These are phyloP conservation scores for Chanos chanos DNA, from an alignment of 2,797 vertebrate species.

Conservation along the genomic window DNA sequence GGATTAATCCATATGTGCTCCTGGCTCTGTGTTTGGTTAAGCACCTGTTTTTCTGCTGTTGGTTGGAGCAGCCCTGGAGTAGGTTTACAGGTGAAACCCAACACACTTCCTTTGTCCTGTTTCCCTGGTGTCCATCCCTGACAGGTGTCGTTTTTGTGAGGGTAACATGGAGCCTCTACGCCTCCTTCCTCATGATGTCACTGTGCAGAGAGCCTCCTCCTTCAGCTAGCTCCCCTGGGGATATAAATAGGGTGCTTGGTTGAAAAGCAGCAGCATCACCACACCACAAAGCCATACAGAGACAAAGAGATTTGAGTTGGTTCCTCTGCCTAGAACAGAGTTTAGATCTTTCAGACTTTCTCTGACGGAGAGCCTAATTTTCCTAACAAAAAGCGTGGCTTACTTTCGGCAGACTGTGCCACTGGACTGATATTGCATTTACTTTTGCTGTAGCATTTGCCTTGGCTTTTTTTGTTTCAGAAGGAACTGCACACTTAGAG, in stretches of 20 bases:
- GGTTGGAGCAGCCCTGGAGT: constrained; percentile 1
- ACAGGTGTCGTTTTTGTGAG: constrained; percentile 41
- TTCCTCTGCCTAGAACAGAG: no score
- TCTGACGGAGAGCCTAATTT: no score
- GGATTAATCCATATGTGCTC: no score
- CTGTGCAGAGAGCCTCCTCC: constrained; percentile 54
- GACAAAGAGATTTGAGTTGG: constrained; percentile 9
- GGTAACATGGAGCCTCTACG: constrained; percentile 27
- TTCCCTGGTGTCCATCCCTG: constrained; percentile 1
- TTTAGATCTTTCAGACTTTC: no score
- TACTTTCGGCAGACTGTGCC: no score
- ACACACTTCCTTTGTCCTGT: background rate
- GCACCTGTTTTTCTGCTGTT: constrained; percentile 6
- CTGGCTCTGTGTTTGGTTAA: no score
- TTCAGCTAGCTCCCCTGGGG: constrained; percentile 33
- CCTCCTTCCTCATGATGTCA: constrained; percentile 55
- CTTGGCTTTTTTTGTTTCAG: background rate
- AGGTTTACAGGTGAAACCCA: constrained; percentile 5
- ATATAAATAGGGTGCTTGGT: constrained; percentile 69
- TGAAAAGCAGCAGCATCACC: constrained; percentile 54
- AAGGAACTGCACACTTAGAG: background rate
- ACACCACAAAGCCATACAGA: constrained; percentile 41
- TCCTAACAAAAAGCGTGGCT: no score
- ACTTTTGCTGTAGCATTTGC: no score
- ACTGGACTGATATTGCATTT: no score